Conservation (phyloP, 2,888 invertebrate species). For the Cephus runcator region DNA sequence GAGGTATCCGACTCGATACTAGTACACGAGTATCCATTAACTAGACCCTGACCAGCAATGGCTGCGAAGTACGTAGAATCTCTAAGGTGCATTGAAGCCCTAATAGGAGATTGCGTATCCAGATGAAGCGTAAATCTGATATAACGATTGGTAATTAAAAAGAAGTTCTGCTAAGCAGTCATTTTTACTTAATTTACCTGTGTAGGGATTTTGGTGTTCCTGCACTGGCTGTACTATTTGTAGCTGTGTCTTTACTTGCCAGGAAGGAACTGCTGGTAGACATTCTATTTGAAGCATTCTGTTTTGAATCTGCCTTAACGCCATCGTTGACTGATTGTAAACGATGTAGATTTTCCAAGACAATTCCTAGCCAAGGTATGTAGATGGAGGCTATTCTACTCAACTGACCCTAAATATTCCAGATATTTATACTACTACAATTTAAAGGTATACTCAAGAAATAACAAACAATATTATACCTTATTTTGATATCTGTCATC, state of each 20-base stretch:
- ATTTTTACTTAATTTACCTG: conserved; percentile 35
- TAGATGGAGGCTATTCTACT: conserved; percentile 90
- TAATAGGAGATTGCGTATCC: conserved; percentile 75
- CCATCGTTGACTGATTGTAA: conserved; percentile 66
- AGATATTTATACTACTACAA: conserved; percentile 35
- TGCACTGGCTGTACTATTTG: conserved; percentile 41
- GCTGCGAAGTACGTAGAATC: conserved; percentile 80
- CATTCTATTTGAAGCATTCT: conserved; percentile 67
- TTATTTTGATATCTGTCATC: conserved; percentile 89
- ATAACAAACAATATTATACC: conserved; percentile 59
- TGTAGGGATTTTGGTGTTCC: conserved; percentile 58
- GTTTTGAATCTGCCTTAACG: conserved; percentile 57
- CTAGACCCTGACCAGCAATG: conserved; percentile 77
- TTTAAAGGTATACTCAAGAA: not conserved
- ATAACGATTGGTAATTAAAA: conserved; percentile 10
- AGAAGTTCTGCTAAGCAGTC: not conserved
- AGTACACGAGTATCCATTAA: conserved; percentile 79
- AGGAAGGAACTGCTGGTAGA: conserved; percentile 72
- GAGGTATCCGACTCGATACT: conserved; percentile 82
- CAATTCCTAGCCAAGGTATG: conserved; percentile 89
- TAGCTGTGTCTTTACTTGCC: conserved; percentile 67
- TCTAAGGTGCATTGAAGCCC: conserved; percentile 80
- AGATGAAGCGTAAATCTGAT: conserved; percentile 77
- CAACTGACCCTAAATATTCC: conserved; percentile 80
- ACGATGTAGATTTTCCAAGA: conserved; percentile 87